phyloP scores from a whole-genome alignment of 2,888 invertebrate species.

The Cetonia aurata region DNA sequence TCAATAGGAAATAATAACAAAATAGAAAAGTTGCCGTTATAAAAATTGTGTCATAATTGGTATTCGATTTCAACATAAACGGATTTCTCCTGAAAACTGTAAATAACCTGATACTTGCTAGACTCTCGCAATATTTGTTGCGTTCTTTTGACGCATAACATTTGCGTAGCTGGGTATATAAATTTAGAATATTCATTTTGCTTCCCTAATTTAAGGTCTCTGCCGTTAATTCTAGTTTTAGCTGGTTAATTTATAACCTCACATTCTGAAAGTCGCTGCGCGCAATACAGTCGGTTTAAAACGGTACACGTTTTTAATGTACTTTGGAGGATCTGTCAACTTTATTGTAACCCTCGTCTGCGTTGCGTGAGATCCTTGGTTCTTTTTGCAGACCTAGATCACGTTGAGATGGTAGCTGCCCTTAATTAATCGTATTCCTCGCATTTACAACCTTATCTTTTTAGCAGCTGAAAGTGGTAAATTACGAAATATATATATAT shows the following conservation, averaged over 20 bases:
- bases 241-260: conserved; percentile 18
- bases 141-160: background rate
- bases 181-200: conserved; percentile 20
- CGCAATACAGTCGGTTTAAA: conserved; percentile 15
- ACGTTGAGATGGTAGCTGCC: conserved; percentile 8
- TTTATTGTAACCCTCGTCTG: conserved; percentile 17
- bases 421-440: background rate
- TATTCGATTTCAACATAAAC: too few species aligned
- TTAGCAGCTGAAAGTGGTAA: too few species aligned
- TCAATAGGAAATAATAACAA: too few species aligned
- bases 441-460: too few species aligned
- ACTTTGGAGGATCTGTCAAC: background rate
- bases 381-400: conserved; percentile 16
- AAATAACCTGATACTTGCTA: too few species aligned
- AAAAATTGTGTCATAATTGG: too few species aligned
- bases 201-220: conserved; percentile 12
- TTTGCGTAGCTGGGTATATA: conserved; percentile 4
- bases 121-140: background rate
- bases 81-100: too few species aligned
- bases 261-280: conserved; percentile 6
- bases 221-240: conserved; percentile 25
- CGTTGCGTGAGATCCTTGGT: background rate
- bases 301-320: conserved; percentile 12
- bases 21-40: too few species aligned
- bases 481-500: too few species aligned